Conservation (phyloP, 2,888 invertebrate species). For the Gari tellinella region DNA sequence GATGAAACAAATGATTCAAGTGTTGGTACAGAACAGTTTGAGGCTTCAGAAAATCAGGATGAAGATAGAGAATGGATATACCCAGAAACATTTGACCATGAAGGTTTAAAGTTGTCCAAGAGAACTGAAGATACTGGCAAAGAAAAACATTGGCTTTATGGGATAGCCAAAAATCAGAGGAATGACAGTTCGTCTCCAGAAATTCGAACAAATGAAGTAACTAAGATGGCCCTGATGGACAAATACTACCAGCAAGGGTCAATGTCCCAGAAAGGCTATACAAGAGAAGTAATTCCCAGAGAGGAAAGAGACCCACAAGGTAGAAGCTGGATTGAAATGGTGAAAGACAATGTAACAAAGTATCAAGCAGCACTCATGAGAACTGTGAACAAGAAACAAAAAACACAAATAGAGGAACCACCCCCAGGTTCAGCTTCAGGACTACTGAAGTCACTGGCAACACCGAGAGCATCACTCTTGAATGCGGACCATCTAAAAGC, state of each 20-base stretch:
- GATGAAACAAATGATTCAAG: no score
- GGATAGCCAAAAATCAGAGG: background rate
- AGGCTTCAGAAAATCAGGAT: background rate
- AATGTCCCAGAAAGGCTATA: no score
- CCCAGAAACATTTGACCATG: no score
- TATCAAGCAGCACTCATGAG: conserved; percentile 53
- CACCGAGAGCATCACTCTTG: background rate
- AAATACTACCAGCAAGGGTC: no score
- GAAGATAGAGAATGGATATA: background rate
- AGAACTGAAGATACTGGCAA: background rate
- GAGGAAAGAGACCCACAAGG: conserved; percentile 17
- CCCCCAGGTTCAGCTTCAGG: background rate
- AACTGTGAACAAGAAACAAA: conserved; percentile 7
- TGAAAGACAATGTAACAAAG: conserved; percentile 49
- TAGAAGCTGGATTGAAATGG: conserved; percentile 55
- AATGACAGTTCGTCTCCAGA: background rate
- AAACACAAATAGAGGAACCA: background rate
- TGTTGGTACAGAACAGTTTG: no score
- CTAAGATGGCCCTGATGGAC: no score
- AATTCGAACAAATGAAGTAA: no score
- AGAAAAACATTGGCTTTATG: conserved; percentile 11
- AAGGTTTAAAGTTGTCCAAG: no score
- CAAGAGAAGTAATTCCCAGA: no score
- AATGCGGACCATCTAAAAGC: conserved; percentile 4
- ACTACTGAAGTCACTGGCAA: background rate